Conservation (phyloP, 2,113 vertebrate species). For the Hippoglossus stenolepis region DNA sequence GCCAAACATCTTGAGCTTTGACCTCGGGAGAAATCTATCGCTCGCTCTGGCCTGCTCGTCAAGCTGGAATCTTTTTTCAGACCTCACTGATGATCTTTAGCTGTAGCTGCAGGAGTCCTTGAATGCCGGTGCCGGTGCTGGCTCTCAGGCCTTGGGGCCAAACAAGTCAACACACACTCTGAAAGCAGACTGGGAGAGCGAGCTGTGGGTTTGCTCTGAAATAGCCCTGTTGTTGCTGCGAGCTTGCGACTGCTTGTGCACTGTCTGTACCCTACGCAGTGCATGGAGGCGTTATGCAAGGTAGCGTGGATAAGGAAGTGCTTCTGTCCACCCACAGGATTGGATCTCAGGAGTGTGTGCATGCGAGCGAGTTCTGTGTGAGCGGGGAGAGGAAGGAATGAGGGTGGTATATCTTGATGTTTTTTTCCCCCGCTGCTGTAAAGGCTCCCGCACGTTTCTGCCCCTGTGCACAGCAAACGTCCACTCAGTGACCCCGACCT, state of each 20-base stretch:
- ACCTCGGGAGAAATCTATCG: conserved; percentile 43
- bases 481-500: conserved; percentile 67
- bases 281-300: conserved; percentile 67
- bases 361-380: conserved; percentile 5
- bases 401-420: conserved; percentile 27
- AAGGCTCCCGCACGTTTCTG: conserved; percentile 44
- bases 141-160: conserved; percentile 11
- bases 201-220: conserved; percentile 28
- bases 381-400: conserved; percentile 16
- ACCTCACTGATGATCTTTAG: conserved; percentile 27
- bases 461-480: conserved; percentile 46
- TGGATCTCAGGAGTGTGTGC: conserved; percentile 31
- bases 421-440: background rate
- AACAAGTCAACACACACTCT: conserved; percentile 27
- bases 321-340: conserved; percentile 71
- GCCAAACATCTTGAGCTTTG: conserved; percentile 53
- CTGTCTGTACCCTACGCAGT: conserved; percentile 34
- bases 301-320: conserved; percentile 49
- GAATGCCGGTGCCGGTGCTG: conserved; percentile 20
- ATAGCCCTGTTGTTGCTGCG: conserved; percentile 18
- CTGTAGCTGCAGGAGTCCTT: background rate
- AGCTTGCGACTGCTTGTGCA: conserved; percentile 16
- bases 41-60: background rate
- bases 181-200: background rate
- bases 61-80: conserved; percentile 24